Base-by-base conservation (phyloP, 2,888 invertebrate genomes). In the Diachrysia chrysitis region DNA sequence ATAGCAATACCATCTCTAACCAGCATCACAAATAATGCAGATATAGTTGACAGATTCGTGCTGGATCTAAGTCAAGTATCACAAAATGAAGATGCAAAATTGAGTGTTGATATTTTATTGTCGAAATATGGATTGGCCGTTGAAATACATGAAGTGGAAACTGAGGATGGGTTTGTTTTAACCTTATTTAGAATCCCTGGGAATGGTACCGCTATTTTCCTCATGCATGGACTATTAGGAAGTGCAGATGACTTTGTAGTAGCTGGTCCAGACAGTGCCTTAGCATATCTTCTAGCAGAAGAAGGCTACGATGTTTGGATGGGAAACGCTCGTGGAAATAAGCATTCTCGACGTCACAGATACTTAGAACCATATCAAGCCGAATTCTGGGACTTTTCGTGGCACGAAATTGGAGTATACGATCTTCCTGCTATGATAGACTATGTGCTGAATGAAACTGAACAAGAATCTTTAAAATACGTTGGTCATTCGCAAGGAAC, bases 371-470 rank as follows among this genome's bases (percentile, higher is more conserved):
- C 95, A 0, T 82, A 81, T 0, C 89, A 96, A 9, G 78, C 87
- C 0, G 83, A 87, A 10, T 97, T 96, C 83, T 97, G 97, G 97
- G 91, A 96, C 58, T 97, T 97, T 75, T 97, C 97, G 58, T 98
- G 97, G 97, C 97, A 98, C 86, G 97, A 98, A 86, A 98, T 98
- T 85, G 98, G 97, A 0, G 85, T 92, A 19, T 96, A 95, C 81
- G 99, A 99, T 88, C 84, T 98, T 2, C 98, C 98, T 4, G 96
- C 97, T 0, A 97, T 97, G 93, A 97, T 99, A 37, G 97, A 98
- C 84, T 96, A 97, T 83, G 93, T 97, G 0, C 85, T 97, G 0
- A 79, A 90, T 0, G 64, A 72, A 6, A 97, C 97, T 0, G 91
- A 94, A 0, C 87, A 94, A 46, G 69, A 90, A 4, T 89, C 95